phyloP scores from a whole-genome alignment of 2,797 vertebrate genomes.

The Crypturellus tataupa region DNA sequence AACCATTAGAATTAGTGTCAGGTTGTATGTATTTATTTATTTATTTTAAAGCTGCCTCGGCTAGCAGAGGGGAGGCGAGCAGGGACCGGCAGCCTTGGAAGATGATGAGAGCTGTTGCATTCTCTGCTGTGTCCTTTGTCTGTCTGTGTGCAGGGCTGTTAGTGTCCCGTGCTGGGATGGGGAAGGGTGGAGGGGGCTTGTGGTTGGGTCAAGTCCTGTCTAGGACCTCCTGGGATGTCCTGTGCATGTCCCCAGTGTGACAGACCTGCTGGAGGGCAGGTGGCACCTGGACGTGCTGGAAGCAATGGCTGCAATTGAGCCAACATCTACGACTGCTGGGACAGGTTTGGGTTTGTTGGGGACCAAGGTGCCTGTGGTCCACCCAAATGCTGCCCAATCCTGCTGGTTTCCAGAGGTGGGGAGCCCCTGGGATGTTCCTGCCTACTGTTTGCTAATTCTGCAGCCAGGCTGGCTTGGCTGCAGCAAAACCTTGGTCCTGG shows the following conservation, averaged over 20 bases:
- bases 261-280: background rate
- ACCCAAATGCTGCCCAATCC: too few relatives aligned
- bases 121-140: background rate
- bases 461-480: rapidly evolving
- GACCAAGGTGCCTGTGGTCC: too few relatives aligned
- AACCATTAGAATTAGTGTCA: slow-evolving; percentile 45
- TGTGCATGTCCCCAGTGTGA: too few relatives aligned
- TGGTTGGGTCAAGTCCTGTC: background rate
- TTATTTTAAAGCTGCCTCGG: background rate
- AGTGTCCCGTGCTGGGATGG: too few relatives aligned
- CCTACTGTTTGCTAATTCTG: too few relatives aligned
- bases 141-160: too few relatives aligned
- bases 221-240: too few relatives aligned
- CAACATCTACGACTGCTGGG: background rate
- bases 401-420: too few relatives aligned
- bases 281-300: too few relatives aligned
- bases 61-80: rapidly evolving
- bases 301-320: too few relatives aligned
- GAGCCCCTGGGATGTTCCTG: too few relatives aligned
- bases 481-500: background rate
- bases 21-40: background rate
- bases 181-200: background rate
- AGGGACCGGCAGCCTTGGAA: background rate
- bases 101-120: too few relatives aligned
- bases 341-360: background rate